Percentiles rank a stretch among this genome's conserved stretches.
phyloP scores from a whole-genome alignment of 2,113 vertebrate genomes.

The Microtus montanus region DNA sequence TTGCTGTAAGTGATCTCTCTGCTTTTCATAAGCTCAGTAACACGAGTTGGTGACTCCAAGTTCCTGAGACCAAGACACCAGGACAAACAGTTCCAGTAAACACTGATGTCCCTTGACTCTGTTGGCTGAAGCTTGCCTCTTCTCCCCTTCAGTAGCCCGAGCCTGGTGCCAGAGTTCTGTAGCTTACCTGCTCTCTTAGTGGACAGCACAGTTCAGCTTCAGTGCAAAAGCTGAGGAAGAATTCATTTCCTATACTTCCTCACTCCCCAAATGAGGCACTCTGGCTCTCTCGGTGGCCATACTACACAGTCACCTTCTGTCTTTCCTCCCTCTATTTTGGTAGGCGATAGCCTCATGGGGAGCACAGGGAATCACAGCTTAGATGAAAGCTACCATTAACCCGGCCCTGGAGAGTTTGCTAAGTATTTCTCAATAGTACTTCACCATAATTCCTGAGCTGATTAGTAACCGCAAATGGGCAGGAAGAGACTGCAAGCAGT shows the following conservation, averaged over 20 bases:
- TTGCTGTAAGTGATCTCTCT: constrained; percentile 23
- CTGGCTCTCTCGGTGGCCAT: background rate
- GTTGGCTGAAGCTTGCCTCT: background rate
- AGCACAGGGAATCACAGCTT: background rate
- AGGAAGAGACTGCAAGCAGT: background rate
- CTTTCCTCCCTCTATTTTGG: background rate
- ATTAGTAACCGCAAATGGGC: constrained; percentile 4
- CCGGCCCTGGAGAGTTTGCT: background rate
- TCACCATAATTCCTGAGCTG: constrained; percentile 20
- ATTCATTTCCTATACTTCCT: background rate
- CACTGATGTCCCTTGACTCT: background rate
- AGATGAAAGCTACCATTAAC: background rate
- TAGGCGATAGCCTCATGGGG: background rate
- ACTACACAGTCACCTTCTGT: background rate
- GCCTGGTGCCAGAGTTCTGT: background rate
- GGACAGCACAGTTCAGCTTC: background rate
- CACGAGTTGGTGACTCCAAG: background rate
- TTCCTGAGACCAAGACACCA: constrained; percentile 3
- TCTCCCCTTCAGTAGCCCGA: background rate
- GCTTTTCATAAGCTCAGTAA: constrained; percentile 36
- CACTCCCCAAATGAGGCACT: background rate
- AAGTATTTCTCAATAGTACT: constrained; percentile 51
- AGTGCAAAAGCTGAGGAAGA: background rate
- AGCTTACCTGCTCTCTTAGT: background rate
- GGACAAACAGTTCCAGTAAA: constrained; percentile 50